phyloP scores from a whole-genome alignment of 2,113 vertebrate genomes.

The Choloepus hoffmanni region DNA sequence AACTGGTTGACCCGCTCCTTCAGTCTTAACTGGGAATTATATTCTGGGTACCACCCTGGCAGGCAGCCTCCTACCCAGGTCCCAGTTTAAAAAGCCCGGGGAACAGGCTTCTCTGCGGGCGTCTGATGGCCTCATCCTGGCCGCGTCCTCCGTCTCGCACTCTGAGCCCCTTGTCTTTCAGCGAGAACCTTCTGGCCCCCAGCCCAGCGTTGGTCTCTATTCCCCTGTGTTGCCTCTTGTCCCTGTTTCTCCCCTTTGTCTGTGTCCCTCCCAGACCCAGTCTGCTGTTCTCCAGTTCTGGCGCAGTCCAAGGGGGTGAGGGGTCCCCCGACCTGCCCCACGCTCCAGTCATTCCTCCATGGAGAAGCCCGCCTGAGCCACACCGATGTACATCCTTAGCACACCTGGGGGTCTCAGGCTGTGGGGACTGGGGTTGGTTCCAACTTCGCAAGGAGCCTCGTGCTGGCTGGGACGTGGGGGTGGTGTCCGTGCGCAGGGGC shows the following conservation, averaged over 20 bases:
- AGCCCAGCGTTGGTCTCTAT: background rate
- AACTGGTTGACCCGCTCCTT: background rate
- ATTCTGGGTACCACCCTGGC: background rate
- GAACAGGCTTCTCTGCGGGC: too few species aligned
- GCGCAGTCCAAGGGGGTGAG: background rate
- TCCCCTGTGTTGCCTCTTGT: background rate
- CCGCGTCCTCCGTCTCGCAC: too few species aligned
- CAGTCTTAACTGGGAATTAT: background rate
- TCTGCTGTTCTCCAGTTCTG: background rate
- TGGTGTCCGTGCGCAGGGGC: background rate
- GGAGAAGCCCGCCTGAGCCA: background rate
- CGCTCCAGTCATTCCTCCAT: too few species aligned
- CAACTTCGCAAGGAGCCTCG: rapidly evolving
- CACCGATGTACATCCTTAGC: background rate
- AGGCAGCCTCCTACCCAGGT: background rate
- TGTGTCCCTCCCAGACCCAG: background rate
- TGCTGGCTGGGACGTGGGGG: background rate
- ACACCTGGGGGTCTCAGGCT: too few species aligned
- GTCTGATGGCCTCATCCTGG: too few species aligned
- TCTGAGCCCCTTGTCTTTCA: too few species aligned
- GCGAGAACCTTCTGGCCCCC: too few species aligned
- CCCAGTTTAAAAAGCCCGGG: background rate
- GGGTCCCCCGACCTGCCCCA: too few species aligned
- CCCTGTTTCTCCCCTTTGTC: background rate
- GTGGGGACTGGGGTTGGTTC: background rate